Evolutionary conservation across 2,113 vertebrate genomes (phyloP).

Genomic region (Gnathonemus longibarbis): DNA sequence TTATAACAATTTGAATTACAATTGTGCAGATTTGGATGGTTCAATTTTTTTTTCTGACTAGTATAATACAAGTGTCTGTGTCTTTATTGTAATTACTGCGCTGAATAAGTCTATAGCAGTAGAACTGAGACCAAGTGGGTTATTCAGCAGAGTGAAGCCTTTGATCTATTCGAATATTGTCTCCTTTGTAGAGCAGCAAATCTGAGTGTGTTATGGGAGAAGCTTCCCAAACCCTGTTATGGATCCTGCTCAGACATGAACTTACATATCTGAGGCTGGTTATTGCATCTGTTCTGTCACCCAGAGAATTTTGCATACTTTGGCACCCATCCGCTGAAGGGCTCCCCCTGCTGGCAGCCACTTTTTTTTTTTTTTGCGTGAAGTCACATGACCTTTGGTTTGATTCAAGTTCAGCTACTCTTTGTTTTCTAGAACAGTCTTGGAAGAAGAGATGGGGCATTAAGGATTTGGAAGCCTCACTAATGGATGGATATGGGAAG

Average conservation of each 20-base stretch:
- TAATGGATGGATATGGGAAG: not conserved
- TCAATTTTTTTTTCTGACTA: not conserved
- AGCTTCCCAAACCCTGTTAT: not conserved
- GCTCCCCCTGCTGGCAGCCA: not conserved
- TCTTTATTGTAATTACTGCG: not conserved
- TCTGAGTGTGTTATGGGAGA: not conserved
- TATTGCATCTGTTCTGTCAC: not conserved
- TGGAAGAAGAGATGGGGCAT: not conserved
- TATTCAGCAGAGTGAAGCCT: not conserved
- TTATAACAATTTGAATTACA: not conserved
- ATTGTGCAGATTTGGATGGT: not conserved
- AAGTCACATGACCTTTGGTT: not conserved
- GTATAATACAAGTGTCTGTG: not conserved
- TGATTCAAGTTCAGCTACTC: not conserved
- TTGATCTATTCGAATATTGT: not conserved
- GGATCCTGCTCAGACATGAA: not conserved
- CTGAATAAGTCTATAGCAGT: not conserved
- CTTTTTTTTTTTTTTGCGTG: not conserved
- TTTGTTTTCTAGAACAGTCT: not conserved
- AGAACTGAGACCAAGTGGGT: not conserved
- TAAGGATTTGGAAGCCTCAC: not conserved
- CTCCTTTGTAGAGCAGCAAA: not conserved
- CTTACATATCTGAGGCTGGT: not conserved
- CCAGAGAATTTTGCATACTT: not conserved
- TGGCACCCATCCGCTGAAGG: not conserved